Evolutionary conservation across 2,888 invertebrate species (phyloP).

Genomic region (Thumatha senex): DNA sequence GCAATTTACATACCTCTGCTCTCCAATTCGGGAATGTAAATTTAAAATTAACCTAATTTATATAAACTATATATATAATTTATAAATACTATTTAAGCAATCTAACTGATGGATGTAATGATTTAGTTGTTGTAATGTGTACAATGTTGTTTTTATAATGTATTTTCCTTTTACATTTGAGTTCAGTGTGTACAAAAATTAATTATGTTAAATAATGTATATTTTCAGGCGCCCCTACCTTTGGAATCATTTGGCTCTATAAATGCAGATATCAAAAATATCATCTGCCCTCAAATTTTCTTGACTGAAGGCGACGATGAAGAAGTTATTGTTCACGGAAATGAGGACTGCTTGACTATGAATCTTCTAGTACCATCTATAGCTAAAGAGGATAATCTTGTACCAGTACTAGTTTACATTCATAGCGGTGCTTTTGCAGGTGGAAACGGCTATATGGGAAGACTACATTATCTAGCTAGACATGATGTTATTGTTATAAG

Average conservation of each 20-base stretch:
- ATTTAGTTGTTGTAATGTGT: no score
- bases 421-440: slow-evolving; percentile 73
- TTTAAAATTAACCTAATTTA: no score
- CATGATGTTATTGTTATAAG: slow-evolving; percentile 87
- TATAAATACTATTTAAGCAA: no score
- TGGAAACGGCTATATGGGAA: slow-evolving; percentile 69
- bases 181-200: no score
- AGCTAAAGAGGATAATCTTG: slow-evolving; percentile 55
- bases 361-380: slow-evolving; percentile 62
- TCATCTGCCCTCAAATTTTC: slow-evolving; percentile 62
- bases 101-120: no score
- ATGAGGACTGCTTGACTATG: slow-evolving; percentile 63
- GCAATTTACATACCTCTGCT: no score
- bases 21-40: no score
- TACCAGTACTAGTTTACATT: slow-evolving; percentile 69
- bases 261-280: slow-evolving; percentile 45
- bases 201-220: not conserved
- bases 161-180: no score
- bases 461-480: slow-evolving; percentile 84
- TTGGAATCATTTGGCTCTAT: slow-evolving; percentile 56
- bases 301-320: slow-evolving; percentile 51
- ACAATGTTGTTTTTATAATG: no score
- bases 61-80: no score
- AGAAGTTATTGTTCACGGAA: slow-evolving; percentile 53
- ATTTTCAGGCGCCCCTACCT: slow-evolving; percentile 67